Conservation (phyloP, 2,797 vertebrate species). For the Acanthopagrus latus region DNA sequence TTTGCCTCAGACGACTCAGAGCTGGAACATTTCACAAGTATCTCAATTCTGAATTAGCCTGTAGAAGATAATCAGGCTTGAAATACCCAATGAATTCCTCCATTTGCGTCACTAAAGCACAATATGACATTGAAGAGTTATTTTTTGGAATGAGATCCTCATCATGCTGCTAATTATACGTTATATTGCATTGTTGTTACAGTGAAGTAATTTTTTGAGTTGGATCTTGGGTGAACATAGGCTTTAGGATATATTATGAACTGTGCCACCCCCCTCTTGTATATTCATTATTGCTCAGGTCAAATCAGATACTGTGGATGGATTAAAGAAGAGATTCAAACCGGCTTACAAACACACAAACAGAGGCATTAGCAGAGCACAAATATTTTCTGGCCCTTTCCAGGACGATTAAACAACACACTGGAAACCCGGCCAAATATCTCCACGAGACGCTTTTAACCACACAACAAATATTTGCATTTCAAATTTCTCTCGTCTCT, state of each 20-base stretch:
- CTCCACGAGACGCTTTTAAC: conserved; percentile 3
- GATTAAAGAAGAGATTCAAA: conserved; percentile 26
- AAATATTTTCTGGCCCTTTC: conserved; percentile 1
- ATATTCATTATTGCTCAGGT: neutral
- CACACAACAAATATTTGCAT: conserved; percentile 61
- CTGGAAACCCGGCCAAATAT: conserved; percentile 8
- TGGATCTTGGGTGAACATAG: too few species aligned
- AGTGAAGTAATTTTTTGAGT: too few species aligned
- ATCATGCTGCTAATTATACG: too few species aligned
- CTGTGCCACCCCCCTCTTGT: neutral
- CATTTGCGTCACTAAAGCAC: too few species aligned
- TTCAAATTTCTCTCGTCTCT: conserved; percentile 53
- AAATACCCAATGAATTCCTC: too few species aligned
- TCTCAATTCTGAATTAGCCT: too few species aligned
- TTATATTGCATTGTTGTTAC: too few species aligned
- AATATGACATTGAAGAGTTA: too few species aligned
- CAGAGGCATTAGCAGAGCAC: conserved; percentile 9
- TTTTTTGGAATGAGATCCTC: too few species aligned
- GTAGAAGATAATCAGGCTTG: too few species aligned
- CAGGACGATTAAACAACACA: neutral
- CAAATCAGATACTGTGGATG: conserved; percentile 4
- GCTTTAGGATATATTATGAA: neutral
- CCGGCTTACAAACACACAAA: conserved; percentile 17
- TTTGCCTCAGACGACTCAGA: neutral
- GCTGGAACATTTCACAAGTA: too few species aligned